Conservation (phyloP, 92 coral and sea anemone genomes). For the Paramuricea clavata region DNA sequence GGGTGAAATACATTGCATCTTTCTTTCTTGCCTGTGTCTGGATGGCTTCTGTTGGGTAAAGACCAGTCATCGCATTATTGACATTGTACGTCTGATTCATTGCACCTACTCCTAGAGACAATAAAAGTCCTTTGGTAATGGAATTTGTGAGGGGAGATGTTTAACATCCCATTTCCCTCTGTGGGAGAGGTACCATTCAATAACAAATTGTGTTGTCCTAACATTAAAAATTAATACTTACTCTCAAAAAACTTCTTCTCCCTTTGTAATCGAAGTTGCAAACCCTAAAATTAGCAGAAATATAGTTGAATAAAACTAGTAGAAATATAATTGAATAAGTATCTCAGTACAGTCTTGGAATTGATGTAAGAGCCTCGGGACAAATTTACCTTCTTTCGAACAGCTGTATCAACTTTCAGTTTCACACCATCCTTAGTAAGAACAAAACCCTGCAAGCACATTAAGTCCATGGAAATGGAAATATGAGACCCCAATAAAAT, state of each 20-base stretch:
- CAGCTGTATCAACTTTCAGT: constrained; percentile 10
- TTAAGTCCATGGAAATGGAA: too few species aligned
- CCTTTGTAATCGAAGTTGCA: not conserved
- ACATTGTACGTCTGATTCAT: too few species aligned
- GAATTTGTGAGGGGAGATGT: too few species aligned
- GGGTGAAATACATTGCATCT: too few species aligned
- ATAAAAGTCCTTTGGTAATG: too few species aligned
- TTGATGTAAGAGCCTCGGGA: not conserved
- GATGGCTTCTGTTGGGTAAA: too few species aligned
- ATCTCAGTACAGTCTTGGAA: not conserved
- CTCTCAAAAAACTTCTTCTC: not conserved
- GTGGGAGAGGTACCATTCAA: too few species aligned
- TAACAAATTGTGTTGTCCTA: not conserved
- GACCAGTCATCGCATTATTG: too few species aligned
- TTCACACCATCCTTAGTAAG: not conserved
- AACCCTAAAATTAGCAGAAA: not conserved
- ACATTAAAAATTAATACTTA: not conserved
- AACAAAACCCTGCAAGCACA: constrained; percentile 5
- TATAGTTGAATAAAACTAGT: not conserved
- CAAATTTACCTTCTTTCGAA: constrained; percentile 25
- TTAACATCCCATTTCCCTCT: too few species aligned
- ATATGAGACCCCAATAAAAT: too few species aligned
- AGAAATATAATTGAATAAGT: not conserved
- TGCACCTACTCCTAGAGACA: too few species aligned
- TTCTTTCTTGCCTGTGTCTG: too few species aligned